phyloP scores from a whole-genome alignment of 1,140 invertebrate species.

The Rhysida immarginata region DNA sequence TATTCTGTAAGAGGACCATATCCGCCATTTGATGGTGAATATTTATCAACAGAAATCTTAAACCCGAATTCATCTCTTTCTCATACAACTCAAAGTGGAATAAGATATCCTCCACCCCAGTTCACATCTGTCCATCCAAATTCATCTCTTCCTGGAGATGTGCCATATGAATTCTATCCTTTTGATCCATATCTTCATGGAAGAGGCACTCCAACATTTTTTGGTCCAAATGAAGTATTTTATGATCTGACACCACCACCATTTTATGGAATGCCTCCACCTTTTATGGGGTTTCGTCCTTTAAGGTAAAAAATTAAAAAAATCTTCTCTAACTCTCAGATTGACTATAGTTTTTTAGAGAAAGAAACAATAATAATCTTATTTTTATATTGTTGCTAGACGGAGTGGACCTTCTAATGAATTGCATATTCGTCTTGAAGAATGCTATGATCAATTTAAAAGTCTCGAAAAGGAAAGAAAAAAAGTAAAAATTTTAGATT shows the following conservation, averaged over 20 bases:
- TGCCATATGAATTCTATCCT: constrained; percentile 11
- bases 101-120: not conserved
- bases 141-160: constrained; percentile 1
- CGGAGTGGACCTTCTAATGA: constrained; percentile 45
- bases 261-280: constrained; percentile 18
- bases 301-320: constrained; percentile 18
- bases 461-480: constrained; percentile 67
- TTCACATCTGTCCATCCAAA: constrained; percentile 1
- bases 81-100: not conserved
- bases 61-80: constrained; percentile 2
- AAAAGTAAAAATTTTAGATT: constrained; percentile 36
- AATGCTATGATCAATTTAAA: constrained; percentile 67
- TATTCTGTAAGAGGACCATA: constrained; percentile 4
- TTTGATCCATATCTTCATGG: constrained; percentile 12
- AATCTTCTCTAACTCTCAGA: too few species aligned
- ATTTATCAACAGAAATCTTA: not conserved
- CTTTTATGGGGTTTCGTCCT: constrained; percentile 18
- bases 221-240: constrained; percentile 12
- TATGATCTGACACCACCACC: constrained; percentile 16
- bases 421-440: constrained; percentile 54
- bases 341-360: too few species aligned
- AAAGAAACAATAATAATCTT: not conserved
- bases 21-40: not conserved
- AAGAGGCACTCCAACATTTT: constrained; percentile 12
- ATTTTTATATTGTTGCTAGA: constrained; percentile 15